phyloP scores from a whole-genome alignment of 2,113 vertebrate genomes.

The Hippoglossus stenolepis region DNA sequence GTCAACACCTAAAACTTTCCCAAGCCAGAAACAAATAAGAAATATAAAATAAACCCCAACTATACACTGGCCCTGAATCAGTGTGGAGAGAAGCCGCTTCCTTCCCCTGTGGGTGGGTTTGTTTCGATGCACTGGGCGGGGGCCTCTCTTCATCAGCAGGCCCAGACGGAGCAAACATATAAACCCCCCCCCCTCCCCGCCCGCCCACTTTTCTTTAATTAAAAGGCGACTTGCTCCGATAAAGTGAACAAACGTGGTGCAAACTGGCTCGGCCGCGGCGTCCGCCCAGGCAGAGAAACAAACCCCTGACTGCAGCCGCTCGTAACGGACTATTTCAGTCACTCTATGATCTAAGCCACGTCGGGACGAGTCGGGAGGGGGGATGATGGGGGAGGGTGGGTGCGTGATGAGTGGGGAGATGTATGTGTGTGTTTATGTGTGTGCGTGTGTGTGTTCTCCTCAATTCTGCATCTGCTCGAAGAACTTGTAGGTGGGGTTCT shows the following conservation, averaged over 20 bases:
- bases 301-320: constrained; percentile 39
- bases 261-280: constrained; percentile 20
- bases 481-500: constrained; percentile 99
- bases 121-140: constrained; percentile 43
- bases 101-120: constrained; percentile 35
- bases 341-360: constrained; percentile 38
- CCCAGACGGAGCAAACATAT: constrained; percentile 46
- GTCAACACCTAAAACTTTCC: constrained; percentile 32
- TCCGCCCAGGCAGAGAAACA: constrained; percentile 28
- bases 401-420: constrained; percentile 33
- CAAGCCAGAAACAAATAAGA: constrained; percentile 19
- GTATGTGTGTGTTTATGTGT: background rate
- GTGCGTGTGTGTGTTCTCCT: constrained; percentile 47
- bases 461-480: constrained; percentile 99
- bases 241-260: constrained; percentile 66
- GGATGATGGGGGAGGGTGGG: background rate
- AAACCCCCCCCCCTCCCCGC: background rate
- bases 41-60: background rate
- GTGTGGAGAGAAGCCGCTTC: constrained; percentile 43
- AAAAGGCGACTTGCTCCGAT: constrained; percentile 49
- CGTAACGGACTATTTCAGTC: constrained; percentile 42
- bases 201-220: constrained; percentile 30
- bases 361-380: constrained; percentile 8
- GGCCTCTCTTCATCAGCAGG: constrained; percentile 52
- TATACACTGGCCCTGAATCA: constrained; percentile 63